Evolutionary conservation across 2,888 invertebrate species (phyloP), one percentile per base, ranked within the genome.

Genomic region (Heliconius ismenius): DNA sequence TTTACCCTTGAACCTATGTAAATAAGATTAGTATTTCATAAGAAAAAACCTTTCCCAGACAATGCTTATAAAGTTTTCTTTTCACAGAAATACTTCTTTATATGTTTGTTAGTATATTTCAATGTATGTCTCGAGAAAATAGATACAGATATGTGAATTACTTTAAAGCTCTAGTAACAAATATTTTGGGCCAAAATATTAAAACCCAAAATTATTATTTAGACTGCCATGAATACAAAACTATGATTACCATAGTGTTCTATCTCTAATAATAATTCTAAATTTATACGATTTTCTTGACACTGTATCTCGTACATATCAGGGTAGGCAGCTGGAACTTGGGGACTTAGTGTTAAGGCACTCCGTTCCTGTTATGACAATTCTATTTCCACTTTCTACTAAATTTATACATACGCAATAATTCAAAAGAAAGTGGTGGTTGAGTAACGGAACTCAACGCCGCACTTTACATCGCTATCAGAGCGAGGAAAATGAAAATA

Each of bases 1-100:
- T 39, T 67, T 67, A 67, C 67, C 67, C 67, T 67, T 43, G 39
- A 67, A 43, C 67, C 67, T 67, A 67, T 67, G 67, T 67, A 43
- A 67, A 67, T 67, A 67, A 67, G 39, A 67, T 39, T 24, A 13
- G 67, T 67, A 39, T 24, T 67, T 24, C 43, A 67, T 67, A 9
- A 67, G 39, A 67, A 67, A 43, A 67, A 67, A 24, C 67, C 67
- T 67, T 67, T 24, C 18, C 15, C 15, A 67, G 39, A 67, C 39
- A 43, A 24, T 43, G 24, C 58, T 67, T 7, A 24, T 7, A 13
- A 43, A 43, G 15, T 15, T 67, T 24, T 43, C 9, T 24, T 15
- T 67, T 39, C 24, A 26, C 62, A 62, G 26, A 1, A 62, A n/a
- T 58, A 9, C 10, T n/a, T 49, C 18, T 54, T 54, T 10, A 7